A percentile compares a stretch with the other conserved stretches of the same genome.
Conservation (phyloP, 2,797 vertebrate genomes). For the Coregonus sp. region DNA sequence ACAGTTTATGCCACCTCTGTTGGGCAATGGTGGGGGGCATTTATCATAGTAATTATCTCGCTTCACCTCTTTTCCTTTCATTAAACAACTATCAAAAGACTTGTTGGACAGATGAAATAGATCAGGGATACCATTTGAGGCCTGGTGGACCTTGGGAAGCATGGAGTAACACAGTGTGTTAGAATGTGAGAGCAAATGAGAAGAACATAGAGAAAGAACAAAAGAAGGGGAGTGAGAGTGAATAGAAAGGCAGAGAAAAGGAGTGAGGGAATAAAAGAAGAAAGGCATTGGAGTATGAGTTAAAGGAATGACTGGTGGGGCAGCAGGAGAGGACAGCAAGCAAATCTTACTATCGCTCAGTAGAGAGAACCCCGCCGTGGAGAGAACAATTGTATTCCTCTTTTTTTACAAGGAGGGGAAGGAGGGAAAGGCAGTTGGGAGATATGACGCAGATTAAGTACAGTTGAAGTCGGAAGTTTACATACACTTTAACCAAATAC, state of each 20-base stretch:
- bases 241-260: background rate
- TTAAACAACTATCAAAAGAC: background rate
- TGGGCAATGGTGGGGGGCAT: background rate
- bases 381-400: conserved; percentile 48
- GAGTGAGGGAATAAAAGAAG: background rate
- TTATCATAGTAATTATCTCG: background rate
- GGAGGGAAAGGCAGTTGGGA: conserved; percentile 27
- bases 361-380: conserved; percentile 47
- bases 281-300: background rate
- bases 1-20: background rate
- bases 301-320: conserved; percentile 23
- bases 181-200: background rate
- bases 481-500: no score
- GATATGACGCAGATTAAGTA: conserved; percentile 34
- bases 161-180: background rate
- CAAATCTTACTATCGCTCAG: conserved; percentile 49
- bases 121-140: background rate
- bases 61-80: background rate
- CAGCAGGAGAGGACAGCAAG: conserved; percentile 45
- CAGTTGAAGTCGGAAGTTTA: no score
- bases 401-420: conserved; percentile 56
- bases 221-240: background rate
- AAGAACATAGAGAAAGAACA: background rate
- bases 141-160: background rate
- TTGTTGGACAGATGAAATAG: background rate